phyloP scores from a whole-genome alignment of 2,113 vertebrate species.

The Strix aluco region DNA sequence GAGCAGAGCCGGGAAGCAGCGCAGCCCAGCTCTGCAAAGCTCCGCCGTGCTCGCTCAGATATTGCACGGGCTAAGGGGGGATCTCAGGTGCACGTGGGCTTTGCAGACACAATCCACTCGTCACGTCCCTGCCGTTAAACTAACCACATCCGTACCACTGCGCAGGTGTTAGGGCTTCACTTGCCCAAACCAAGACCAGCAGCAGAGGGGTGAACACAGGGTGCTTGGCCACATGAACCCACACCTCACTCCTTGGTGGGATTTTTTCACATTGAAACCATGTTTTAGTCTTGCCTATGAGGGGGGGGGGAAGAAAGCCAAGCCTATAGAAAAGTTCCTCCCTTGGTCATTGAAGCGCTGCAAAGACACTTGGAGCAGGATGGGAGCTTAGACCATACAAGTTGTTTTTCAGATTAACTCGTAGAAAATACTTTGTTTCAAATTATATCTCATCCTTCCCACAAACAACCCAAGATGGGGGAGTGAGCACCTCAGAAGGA shows the following conservation, averaged over 20 bases:
- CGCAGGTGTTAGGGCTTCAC: neutral
- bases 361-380: neutral
- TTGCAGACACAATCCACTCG: neutral
- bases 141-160: neutral
- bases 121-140: neutral
- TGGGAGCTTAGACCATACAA: neutral
- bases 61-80: neutral
- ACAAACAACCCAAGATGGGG: neutral
- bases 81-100: neutral
- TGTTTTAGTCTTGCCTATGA: neutral
- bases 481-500: neutral
- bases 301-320: neutral
- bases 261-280: neutral
- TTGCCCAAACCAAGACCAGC: accelerated
- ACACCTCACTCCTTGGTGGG: accelerated
- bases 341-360: neutral
- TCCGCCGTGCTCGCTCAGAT: accelerated
- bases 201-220: neutral
- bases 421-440: neutral
- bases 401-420: neutral
- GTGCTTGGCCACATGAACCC: accelerated
- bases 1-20: neutral
- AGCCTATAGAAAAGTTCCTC: neutral
- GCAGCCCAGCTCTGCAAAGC: neutral
- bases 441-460: neutral